A percentile compares a stretch with the other conserved stretches of the same genome.
Conservation (phyloP, 2,113 vertebrate species). For the Aleadryas rufinucha region DNA sequence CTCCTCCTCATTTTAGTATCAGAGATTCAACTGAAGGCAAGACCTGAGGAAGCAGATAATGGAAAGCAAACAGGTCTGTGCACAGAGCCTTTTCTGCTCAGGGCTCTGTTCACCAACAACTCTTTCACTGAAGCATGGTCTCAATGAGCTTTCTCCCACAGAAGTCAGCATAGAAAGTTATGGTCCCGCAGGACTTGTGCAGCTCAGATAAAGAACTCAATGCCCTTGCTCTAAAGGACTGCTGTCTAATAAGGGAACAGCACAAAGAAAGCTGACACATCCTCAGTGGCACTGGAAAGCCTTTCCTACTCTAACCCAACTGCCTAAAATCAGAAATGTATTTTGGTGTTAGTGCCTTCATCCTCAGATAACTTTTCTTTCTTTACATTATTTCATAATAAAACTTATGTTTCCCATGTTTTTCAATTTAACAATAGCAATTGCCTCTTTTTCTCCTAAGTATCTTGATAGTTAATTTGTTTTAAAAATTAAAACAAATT, state of each 20-base stretch:
- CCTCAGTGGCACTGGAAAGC: neutral
- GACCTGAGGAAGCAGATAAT: neutral
- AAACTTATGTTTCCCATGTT: neutral
- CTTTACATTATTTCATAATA: neutral
- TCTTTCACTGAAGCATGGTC: neutral
- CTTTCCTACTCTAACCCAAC: neutral
- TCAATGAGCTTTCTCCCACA: neutral
- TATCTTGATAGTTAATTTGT: neutral
- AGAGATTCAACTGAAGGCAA: neutral
- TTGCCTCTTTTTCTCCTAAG: neutral
- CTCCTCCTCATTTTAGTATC: neutral
- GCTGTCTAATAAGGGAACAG: neutral
- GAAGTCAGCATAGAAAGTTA: neutral
- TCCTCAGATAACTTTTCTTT: neutral
- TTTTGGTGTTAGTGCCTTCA: neutral
- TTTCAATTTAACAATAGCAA: neutral
- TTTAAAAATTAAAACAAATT: neutral
- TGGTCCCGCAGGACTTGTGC: neutral
- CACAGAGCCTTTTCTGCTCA: neutral
- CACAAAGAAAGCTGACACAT: neutral
- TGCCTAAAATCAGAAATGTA: neutral
- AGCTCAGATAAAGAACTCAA: neutral
- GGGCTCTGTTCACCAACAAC: neutral
- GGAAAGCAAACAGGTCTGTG: neutral
- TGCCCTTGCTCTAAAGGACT: neutral